Evolutionary conservation across 1,140 invertebrate genomes (phyloP), one percentile per base, ranked within the genome.

Genomic region (Neodiprion fabricii): DNA sequence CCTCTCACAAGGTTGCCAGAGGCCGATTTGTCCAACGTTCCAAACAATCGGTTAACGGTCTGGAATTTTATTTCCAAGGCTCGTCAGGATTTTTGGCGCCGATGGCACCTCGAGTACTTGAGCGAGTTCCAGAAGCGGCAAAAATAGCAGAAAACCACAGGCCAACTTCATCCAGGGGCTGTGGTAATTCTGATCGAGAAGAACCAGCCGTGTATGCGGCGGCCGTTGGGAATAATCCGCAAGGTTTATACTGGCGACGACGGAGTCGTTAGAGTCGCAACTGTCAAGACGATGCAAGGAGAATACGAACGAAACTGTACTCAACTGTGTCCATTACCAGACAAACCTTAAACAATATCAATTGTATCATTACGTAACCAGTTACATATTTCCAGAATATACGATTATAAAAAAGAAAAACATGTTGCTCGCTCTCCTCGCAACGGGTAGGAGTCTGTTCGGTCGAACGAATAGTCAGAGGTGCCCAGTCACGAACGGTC

Each of bases 51-150:
- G 9, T 48, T 48, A 14, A 72, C 8, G 68, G 78, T 14, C 76
- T 75, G 17, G 75, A 75, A 9, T 73, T 48, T 48, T 78, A 78
- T 77, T 75, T 79, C 69, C 23, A 73, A 82, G 48, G 40, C 77
- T 9, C 70, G 78, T 49, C 79, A 81, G 68, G 74, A 79, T 17
- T 85, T 85, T 72, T 84, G 84, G 82, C 72, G 73, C 14, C 10
- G 76, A 70, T 84, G 79, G 81, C 70, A 77, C 12, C 61, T 68
- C 2, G 83, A 84, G 28, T 85, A 82, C 67, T 48, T 83, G 1
- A 14, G 72, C 66, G 76, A 74, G 50, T 21, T 21, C 17, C 17
- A 21, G 17, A 21, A 21, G 17, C 17, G 17, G 17, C 17, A 21
- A 21, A 21, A 77, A 72, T 77, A 72, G 72, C 12, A 9, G 8